Conservation (phyloP, 2,888 invertebrate genomes). For the Coelinius sp. region DNA sequence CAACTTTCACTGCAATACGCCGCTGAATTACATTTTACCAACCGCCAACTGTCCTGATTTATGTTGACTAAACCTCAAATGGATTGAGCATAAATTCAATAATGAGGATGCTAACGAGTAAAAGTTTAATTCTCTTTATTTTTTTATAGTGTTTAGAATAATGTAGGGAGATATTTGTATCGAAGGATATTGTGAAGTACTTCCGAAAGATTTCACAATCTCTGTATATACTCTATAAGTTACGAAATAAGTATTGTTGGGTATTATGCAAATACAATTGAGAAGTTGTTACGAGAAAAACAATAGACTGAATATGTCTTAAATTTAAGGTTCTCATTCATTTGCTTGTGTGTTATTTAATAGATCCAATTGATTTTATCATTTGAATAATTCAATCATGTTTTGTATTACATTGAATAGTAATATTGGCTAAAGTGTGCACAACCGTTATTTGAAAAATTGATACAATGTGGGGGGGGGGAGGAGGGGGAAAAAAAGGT, state of each 20-base stretch:
- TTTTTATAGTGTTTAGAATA: too few species aligned
- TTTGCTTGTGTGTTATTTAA: not conserved
- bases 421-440: not conserved
- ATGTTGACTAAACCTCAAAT: not conserved
- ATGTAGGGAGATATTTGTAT: not conserved
- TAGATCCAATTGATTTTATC: not conserved
- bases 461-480: not conserved
- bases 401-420: not conserved
- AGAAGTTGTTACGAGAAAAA: slow-evolving; percentile 10
- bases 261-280: slow-evolving; percentile 17
- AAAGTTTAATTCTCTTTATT: too few species aligned
- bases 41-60: slow-evolving; percentile 4
- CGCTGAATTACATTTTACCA: not conserved
- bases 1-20: slow-evolving; percentile 4
- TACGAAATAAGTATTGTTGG: slow-evolving; percentile 2
- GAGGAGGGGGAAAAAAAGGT: not conserved
- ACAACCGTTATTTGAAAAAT: not conserved
- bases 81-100: not conserved
- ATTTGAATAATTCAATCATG: not conserved
- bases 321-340: not conserved
- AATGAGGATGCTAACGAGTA: not conserved
- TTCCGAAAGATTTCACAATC: slow-evolving; percentile 28
- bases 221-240: not conserved
- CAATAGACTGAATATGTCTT: slow-evolving; percentile 6
- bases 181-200: slow-evolving; percentile 21